Conservation (phyloP, 2,797 vertebrate genomes). For the Macroramphosus scolopax region DNA sequence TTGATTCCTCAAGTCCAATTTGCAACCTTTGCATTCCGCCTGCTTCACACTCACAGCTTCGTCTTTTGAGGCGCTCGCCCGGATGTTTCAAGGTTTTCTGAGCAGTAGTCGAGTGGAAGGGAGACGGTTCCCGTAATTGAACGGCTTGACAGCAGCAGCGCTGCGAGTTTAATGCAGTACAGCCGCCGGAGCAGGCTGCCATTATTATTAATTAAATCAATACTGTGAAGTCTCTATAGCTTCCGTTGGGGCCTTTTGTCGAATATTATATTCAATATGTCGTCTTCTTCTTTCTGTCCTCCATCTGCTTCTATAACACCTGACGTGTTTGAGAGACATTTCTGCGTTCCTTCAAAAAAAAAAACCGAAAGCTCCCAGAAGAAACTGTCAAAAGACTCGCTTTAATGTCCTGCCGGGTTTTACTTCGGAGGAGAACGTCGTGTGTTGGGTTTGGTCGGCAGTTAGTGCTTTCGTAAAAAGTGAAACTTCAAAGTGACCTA, state of each 20-base stretch:
- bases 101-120: too few species aligned
- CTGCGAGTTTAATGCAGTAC: slow-evolving; percentile 13
- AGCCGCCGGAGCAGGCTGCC: not conserved
- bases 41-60: too few species aligned
- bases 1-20: too few species aligned
- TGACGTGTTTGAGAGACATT: slow-evolving; percentile 20
- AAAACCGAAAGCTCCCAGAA: too few species aligned
- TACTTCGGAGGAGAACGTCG: slow-evolving; percentile 11
- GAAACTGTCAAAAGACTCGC: too few species aligned
- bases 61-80: too few species aligned
- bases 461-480: slow-evolving; percentile 61
- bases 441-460: slow-evolving; percentile 63
- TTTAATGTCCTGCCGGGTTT: too few species aligned
- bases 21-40: too few species aligned
- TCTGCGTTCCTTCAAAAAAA: too few species aligned
- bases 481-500: slow-evolving; percentile 70
- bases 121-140: slow-evolving; percentile 6
- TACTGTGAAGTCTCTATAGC: slow-evolving; percentile 11
- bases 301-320: slow-evolving; percentile 11
- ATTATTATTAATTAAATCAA: slow-evolving; percentile 38
- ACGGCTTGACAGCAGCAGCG: slow-evolving; percentile 9
- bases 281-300: not conserved
- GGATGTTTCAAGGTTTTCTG: too few species aligned
- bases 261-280: slow-evolving; percentile 22
- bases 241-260: slow-evolving; percentile 15